Conservation (phyloP, 2,113 vertebrate genomes). For the Ia io region DNA sequence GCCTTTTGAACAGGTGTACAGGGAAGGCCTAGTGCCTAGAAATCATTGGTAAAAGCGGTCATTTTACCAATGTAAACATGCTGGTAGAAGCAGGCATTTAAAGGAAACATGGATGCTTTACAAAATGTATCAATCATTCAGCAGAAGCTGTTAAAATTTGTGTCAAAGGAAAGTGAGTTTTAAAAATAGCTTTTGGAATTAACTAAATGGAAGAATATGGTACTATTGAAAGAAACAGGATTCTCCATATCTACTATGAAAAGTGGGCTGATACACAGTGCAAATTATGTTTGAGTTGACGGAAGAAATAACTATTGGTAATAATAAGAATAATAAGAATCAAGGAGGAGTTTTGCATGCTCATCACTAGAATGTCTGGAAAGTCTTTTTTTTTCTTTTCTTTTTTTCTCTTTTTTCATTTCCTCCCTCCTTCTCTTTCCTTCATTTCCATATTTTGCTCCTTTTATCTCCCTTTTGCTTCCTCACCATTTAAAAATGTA, state of each 20-base stretch:
- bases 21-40: not conserved
- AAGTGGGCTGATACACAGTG: not conserved
- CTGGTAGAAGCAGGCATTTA: not conserved
- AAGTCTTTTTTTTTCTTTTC: not conserved
- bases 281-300: not conserved
- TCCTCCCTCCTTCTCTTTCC: rapidly evolving
- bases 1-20: not conserved
- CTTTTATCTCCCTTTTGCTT: not conserved
- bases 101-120: not conserved
- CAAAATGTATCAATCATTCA: not conserved
- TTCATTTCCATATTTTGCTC: not conserved
- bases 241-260: not conserved
- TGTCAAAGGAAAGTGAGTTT: not conserved
- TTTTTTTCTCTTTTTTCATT: not conserved
- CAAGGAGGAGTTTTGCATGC: not conserved
- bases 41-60: not conserved
- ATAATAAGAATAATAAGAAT: not conserved
- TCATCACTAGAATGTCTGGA: not conserved
- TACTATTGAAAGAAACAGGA: not conserved
- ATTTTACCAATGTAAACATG: not conserved
- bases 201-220: not conserved
- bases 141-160: not conserved
- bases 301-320: not conserved
- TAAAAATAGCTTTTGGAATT: not conserved
- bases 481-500: not conserved